Conservation (phyloP, 2,797 vertebrate genomes). For the Yasuhikotakia modesta region DNA sequence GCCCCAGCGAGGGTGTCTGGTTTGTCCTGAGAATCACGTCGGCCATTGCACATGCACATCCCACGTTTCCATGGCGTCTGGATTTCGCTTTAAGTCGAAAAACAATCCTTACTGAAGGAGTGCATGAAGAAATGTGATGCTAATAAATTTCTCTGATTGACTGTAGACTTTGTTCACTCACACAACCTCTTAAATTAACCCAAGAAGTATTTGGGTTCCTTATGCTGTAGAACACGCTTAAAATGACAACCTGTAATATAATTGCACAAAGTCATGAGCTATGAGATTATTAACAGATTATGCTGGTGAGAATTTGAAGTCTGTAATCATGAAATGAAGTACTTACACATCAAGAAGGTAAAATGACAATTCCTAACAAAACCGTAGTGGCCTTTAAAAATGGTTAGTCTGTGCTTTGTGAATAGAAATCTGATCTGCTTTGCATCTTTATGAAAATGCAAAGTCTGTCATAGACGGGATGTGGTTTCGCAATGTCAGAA, state of each 20-base stretch:
- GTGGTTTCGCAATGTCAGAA: constrained; percentile 54
- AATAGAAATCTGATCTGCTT: constrained; percentile 66
- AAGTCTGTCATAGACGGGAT: constrained; percentile 65
- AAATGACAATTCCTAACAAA: constrained; percentile 55
- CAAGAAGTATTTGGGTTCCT: constrained; percentile 28
- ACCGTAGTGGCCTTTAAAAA: constrained; percentile 74
- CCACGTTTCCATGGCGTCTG: constrained; percentile 58
- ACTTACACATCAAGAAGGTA: constrained; percentile 24
- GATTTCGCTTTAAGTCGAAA: constrained; percentile 71
- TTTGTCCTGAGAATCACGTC: constrained; percentile 55
- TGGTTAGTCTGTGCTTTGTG: constrained; percentile 60
- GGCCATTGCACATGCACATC: constrained; percentile 50
- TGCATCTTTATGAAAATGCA: constrained; percentile 70
- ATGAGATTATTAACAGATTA: constrained; percentile 42
- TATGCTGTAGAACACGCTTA: constrained; percentile 54
- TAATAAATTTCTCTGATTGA: constrained; percentile 16
- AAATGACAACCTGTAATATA: constrained; percentile 72
- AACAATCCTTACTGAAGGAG: constrained; percentile 69
- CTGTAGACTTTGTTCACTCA: not conserved
- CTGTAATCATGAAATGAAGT: constrained; percentile 58
- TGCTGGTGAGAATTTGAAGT: constrained; percentile 54
- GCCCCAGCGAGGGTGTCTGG: constrained; percentile 54
- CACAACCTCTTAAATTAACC: constrained; percentile 15
- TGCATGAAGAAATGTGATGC: constrained; percentile 58
- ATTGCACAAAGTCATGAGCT: constrained; percentile 64